Conservation (phyloP, 1,140 invertebrate genomes). For the Drosophila baimaii region DNA sequence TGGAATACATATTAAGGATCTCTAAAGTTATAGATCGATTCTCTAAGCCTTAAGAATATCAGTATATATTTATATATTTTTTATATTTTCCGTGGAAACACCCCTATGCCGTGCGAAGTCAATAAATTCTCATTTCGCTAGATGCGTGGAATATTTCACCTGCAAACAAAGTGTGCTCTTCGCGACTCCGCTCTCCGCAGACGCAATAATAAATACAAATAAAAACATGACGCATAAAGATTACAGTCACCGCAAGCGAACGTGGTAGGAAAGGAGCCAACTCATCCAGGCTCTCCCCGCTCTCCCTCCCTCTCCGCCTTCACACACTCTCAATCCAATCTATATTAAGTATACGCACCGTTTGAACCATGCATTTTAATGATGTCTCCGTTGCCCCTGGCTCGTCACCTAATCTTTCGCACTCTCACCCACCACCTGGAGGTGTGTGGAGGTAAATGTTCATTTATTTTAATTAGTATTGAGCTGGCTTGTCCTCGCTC, state of each 20-base stretch:
- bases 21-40: too few species aligned
- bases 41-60: neutral
- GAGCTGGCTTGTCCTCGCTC: slow-evolving; percentile 45
- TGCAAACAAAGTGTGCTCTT: slow-evolving; percentile 63
- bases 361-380: slow-evolving; percentile 83
- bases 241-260: slow-evolving; percentile 61
- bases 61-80: neutral
- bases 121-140: slow-evolving; percentile 79
- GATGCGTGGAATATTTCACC: slow-evolving; percentile 70
- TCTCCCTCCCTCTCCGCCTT: neutral
- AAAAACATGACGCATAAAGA: slow-evolving; percentile 80
- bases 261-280: slow-evolving; percentile 29
- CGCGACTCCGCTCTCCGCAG: slow-evolving; percentile 25
- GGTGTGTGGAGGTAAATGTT: slow-evolving; percentile 66
- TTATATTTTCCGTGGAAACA: neutral
- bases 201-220: slow-evolving; percentile 81
- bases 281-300: slow-evolving; percentile 25
- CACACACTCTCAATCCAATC: slow-evolving; percentile 55
- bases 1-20: rapidly evolving
- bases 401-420: slow-evolving; percentile 42
- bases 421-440: slow-evolving; percentile 19
- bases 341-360: slow-evolving; percentile 79
- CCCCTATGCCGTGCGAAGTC: slow-evolving; percentile 53
- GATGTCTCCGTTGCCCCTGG: slow-evolving; percentile 60
- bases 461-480: slow-evolving; percentile 82